A percentile compares a stretch with the other conserved stretches of the same genome.
Conservation (phyloP, 2,113 vertebrate species). For the Geococcyx californianus region DNA sequence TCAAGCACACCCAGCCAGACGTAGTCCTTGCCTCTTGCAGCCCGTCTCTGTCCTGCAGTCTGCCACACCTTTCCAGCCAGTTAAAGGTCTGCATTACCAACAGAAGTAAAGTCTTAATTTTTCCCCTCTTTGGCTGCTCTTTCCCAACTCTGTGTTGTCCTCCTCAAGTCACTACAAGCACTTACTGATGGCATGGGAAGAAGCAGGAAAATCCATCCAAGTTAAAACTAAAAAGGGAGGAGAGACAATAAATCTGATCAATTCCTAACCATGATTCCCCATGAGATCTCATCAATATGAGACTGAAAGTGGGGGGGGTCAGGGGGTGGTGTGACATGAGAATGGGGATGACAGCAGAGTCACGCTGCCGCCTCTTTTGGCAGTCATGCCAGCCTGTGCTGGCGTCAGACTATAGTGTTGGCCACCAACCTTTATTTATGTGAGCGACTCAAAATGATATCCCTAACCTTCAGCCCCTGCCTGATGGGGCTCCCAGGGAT, state of each 20-base stretch:
- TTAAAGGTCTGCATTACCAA: background rate
- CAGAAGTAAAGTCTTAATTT: background rate
- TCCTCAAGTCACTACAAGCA: background rate
- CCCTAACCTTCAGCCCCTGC: background rate
- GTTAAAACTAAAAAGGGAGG: background rate
- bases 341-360: background rate
- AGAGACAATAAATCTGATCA: background rate
- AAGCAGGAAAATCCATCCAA: background rate
- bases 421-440: background rate
- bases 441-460: background rate
- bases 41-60: background rate
- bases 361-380: background rate
- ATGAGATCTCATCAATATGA: background rate
- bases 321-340: background rate
- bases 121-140: background rate
- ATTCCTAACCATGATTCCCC: background rate
- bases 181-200: background rate
- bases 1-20: background rate
- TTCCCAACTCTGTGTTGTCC: background rate
- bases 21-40: background rate
- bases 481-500: rapidly evolving
- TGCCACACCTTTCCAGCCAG: background rate
- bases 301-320: background rate
- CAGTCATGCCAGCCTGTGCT: background rate
- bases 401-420: background rate